These are phyloP conservation scores for Anas acuta DNA, from an alignment of 2,797 vertebrate genomes.

Conservation along the genomic window DNA sequence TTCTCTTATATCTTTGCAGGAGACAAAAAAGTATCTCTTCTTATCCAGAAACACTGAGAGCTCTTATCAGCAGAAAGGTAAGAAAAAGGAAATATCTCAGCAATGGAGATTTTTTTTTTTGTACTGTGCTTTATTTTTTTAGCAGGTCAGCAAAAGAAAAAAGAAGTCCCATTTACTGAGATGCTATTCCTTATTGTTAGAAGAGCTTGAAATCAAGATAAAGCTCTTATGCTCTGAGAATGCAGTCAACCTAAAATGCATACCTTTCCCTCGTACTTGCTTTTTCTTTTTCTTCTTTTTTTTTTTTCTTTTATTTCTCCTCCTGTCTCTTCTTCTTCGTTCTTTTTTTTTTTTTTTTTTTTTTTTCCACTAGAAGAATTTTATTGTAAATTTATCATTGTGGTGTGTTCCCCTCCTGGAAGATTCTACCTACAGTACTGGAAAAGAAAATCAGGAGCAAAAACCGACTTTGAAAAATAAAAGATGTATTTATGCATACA, in stretches of 20 bases:
- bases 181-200: conserved; percentile 48
- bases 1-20: conserved; percentile 49
- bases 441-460: background rate
- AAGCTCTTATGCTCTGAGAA: conserved; percentile 36
- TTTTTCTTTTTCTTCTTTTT: background rate
- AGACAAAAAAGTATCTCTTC: conserved; percentile 69
- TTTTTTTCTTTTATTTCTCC: background rate
- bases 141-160: conserved; percentile 54
- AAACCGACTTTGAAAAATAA: background rate
- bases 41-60: conserved; percentile 72
- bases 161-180: conserved; percentile 41
- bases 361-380: background rate
- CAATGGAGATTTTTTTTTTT: conserved; percentile 12
- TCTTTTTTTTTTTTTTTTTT: background rate
- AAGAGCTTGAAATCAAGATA: conserved; percentile 55
- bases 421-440: background rate
- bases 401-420: background rate
- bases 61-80: conserved; percentile 71
- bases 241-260: background rate
- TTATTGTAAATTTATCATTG: background rate
- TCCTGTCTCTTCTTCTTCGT: background rate
- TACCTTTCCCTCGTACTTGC: background rate
- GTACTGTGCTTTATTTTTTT: conserved; percentile 4
- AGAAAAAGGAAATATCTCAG: conserved; percentile 68
- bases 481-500: background rate